Percentiles rank a stretch among this genome's conserved stretches.
These are phyloP conservation scores for Hydra vulgaris DNA, from an alignment of 30 jellyfish, hydroid and myxozoan genomes.

Conservation along the genomic window DNA sequence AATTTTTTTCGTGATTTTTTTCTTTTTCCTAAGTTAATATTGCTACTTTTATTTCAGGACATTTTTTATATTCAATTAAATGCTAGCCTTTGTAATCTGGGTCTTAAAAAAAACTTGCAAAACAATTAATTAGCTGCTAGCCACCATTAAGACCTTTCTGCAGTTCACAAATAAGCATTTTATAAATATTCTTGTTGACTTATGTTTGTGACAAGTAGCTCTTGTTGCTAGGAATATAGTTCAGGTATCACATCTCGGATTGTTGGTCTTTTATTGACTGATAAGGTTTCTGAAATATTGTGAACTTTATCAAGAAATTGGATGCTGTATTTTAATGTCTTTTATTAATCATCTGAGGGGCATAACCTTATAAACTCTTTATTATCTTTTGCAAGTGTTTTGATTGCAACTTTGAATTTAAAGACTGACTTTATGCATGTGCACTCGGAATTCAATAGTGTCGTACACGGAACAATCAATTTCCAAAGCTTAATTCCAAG, in stretches of 20 bases:
- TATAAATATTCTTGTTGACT: not conserved
- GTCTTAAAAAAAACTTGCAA: not conserved
- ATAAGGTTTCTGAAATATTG: not conserved
- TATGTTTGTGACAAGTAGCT: not conserved
- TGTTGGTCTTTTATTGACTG: too few relatives aligned
- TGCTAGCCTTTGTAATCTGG: not conserved
- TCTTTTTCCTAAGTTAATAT: not conserved
- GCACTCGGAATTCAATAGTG: not conserved
- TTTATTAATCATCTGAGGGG: not conserved
- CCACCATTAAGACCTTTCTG: not conserved
- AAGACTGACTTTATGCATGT: not conserved
- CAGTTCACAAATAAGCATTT: not conserved
- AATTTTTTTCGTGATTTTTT: not conserved
- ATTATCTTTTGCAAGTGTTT: not conserved
- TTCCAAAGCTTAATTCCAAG: not conserved
- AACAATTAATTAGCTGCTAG: not conserved
- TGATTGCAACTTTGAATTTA: not conserved
- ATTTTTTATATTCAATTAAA: not conserved
- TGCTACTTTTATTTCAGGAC: not conserved
- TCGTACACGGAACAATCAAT: not conserved
- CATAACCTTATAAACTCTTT: not conserved
- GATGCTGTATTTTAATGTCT: not conserved
- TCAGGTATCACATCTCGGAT: not conserved
- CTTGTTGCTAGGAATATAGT: not conserved
- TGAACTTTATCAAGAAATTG: not conserved